phyloP scores from a whole-genome alignment of 2,797 vertebrate species.

The Chelmon rostratus region DNA sequence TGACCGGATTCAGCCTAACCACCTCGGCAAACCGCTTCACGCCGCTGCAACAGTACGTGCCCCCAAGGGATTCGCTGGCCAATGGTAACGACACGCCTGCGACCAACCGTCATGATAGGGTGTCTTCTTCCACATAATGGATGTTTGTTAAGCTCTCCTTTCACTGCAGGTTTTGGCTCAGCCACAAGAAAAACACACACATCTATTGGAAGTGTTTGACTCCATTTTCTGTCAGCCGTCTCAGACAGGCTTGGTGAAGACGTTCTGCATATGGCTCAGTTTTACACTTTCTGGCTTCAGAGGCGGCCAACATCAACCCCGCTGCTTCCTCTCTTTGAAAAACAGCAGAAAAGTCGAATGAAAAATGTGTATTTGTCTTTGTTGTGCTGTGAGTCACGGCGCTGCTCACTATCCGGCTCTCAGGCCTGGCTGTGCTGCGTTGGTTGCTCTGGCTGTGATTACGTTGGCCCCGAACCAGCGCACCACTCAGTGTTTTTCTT shows the following conservation, averaged over 20 bases:
- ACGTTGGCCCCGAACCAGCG: slow-evolving; percentile 63
- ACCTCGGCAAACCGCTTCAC: slow-evolving; percentile 49
- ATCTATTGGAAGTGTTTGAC: slow-evolving; percentile 87
- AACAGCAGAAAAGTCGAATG: slow-evolving; percentile 76
- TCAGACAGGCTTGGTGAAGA: slow-evolving; percentile 80
- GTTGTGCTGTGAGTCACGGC: slow-evolving; percentile 80
- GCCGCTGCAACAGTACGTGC: neutral
- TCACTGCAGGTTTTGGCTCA: slow-evolving; percentile 69
- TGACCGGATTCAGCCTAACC: slow-evolving; percentile 40
- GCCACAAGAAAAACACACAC: slow-evolving; percentile 83
- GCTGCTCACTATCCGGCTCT: slow-evolving; percentile 85
- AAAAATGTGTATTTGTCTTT: slow-evolving; percentile 87
- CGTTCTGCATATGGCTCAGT: slow-evolving; percentile 69
- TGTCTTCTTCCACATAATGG: slow-evolving; percentile 72
- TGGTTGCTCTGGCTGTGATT: slow-evolving; percentile 71
- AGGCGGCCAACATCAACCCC: slow-evolving; percentile 90
- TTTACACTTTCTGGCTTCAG: slow-evolving; percentile 86
- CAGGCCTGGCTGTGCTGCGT: slow-evolving; percentile 60
- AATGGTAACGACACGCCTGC: slow-evolving; percentile 55
- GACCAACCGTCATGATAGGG: slow-evolving; percentile 66
- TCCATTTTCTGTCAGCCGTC: slow-evolving; percentile 83
- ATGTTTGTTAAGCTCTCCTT: slow-evolving; percentile 67
- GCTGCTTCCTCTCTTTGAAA: slow-evolving; percentile 88
- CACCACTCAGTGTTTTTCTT: slow-evolving; percentile 62
- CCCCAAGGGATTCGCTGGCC: slow-evolving; percentile 46